These are phyloP conservation scores for Hoplodrina blanda DNA, from an alignment of 2,888 invertebrate genomes.

Conservation along the genomic window DNA sequence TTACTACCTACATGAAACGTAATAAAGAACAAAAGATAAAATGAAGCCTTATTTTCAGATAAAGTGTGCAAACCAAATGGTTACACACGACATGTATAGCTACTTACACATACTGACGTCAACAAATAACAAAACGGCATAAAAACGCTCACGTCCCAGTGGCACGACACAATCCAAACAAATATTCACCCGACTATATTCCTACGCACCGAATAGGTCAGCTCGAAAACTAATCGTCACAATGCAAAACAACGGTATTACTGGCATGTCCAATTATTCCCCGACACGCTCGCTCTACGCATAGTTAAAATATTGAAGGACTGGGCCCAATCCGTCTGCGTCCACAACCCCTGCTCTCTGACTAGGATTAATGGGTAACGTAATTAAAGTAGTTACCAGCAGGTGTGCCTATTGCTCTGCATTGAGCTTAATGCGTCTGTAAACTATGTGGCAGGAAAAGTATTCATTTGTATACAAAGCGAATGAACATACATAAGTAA, in stretches of 20 bases:
- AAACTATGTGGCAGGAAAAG: slow-evolving; percentile 30
- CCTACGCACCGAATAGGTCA: slow-evolving; percentile 34
- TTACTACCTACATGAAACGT: background rate
- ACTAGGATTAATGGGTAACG: slow-evolving; percentile 82
- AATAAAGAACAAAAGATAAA: background rate
- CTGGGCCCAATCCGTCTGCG: slow-evolving; percentile 80
- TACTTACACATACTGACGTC: background rate
- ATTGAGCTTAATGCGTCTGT: slow-evolving; percentile 53
- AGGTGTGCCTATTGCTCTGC: slow-evolving; percentile 75
- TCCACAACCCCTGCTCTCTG: slow-evolving; percentile 78
- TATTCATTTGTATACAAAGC: slow-evolving; percentile 34
- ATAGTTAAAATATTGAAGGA: slow-evolving; percentile 75
- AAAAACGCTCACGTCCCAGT: slow-evolving; percentile 10
- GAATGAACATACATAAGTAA: slow-evolving; percentile 1
- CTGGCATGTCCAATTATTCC: slow-evolving; percentile 59
- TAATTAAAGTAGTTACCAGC: slow-evolving; percentile 87
- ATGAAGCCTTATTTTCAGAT: no score
- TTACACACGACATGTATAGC: no score
- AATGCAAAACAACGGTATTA: slow-evolving; percentile 60
- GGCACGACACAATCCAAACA: slow-evolving; percentile 18
- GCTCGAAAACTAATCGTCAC: slow-evolving; percentile 56
- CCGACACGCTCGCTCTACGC: slow-evolving; percentile 57
- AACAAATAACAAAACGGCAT: background rate
- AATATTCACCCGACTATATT: slow-evolving; percentile 31
- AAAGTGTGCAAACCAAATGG: no score